Evolutionary conservation across 1,140 invertebrate genomes (phyloP).

Genomic region (Vanessa tameamea): DNA sequence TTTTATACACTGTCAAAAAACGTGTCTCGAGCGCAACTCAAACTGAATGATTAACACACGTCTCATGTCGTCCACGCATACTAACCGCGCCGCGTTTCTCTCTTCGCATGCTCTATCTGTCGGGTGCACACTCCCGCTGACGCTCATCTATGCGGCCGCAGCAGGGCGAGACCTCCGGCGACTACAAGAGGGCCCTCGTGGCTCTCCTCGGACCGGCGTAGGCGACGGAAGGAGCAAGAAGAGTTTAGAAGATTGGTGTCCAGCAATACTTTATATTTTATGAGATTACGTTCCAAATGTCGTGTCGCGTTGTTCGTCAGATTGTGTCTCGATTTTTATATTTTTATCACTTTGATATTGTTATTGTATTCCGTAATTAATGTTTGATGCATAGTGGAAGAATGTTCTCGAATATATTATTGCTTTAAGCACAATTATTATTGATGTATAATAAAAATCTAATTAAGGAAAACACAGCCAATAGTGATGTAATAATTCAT

Average conservation of each 20-base stretch:
- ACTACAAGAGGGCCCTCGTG: conserved; percentile 86
- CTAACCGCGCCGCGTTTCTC: conserved; percentile 63
- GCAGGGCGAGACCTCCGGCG: conserved; percentile 87
- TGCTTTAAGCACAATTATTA: background rate
- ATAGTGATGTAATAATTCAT: too few species aligned
- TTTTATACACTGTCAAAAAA: too few species aligned
- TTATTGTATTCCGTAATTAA: background rate
- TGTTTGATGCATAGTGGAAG: background rate
- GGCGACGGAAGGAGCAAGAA: background rate
- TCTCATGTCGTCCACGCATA: conserved; percentile 34
- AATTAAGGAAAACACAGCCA: too few species aligned
- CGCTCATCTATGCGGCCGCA: conserved; percentile 57
- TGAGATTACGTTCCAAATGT: background rate
- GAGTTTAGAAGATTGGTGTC: conserved; percentile 12
- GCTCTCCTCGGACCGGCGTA: conserved; percentile 81
- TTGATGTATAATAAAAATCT: too few species aligned
- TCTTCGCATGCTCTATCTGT: conserved; percentile 36
- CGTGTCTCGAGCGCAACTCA: background rate
- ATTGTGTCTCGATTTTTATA: background rate
- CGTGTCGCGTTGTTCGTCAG: background rate
- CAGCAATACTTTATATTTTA: background rate
- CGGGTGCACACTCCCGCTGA: conserved; percentile 20
- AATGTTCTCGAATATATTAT: conserved; percentile 7
- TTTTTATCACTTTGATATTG: conserved; percentile 4
- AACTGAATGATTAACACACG: conserved; percentile 41